Conservation (phyloP, 2,113 vertebrate genomes). For the Paedocypris sp. region DNA sequence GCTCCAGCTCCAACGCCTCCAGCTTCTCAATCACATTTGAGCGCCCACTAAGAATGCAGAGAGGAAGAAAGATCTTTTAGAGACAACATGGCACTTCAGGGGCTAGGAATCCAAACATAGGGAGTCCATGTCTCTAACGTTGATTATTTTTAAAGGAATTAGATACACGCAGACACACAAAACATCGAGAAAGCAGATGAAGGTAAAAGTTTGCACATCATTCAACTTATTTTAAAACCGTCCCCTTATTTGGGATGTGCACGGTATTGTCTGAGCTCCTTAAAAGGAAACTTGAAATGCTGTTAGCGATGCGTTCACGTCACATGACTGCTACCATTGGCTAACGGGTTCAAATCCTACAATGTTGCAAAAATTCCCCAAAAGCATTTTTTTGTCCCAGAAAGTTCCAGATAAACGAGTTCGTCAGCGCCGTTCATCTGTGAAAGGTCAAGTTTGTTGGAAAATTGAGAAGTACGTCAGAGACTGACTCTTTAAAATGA, state of each 20-base stretch:
- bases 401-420: constrained; percentile 6
- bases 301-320: constrained; percentile 34
- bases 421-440: constrained; percentile 22
- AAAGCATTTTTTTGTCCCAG: constrained; percentile 32
- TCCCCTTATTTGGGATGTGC: constrained; percentile 54
- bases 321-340: constrained; percentile 33
- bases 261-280: constrained; percentile 37
- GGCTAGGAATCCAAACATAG: too few species aligned
- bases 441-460: constrained; percentile 25
- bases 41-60: constrained; percentile 43
- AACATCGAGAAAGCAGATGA: constrained; percentile 47
- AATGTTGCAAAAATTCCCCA: constrained; percentile 29
- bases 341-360: constrained; percentile 33
- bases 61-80: background rate
- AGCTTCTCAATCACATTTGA: constrained; percentile 70
- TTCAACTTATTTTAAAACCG: constrained; percentile 37
- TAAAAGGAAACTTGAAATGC: constrained; percentile 52
- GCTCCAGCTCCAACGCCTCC: constrained; percentile 68
- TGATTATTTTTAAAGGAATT: too few species aligned
- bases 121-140: too few species aligned
- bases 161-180: constrained; percentile 18
- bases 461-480: constrained; percentile 21
- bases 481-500: too few species aligned
- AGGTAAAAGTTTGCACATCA: too few species aligned
- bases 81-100: too few species aligned